Conservation (phyloP, 2,888 invertebrate species). For the Rhamnusium bicolor region DNA sequence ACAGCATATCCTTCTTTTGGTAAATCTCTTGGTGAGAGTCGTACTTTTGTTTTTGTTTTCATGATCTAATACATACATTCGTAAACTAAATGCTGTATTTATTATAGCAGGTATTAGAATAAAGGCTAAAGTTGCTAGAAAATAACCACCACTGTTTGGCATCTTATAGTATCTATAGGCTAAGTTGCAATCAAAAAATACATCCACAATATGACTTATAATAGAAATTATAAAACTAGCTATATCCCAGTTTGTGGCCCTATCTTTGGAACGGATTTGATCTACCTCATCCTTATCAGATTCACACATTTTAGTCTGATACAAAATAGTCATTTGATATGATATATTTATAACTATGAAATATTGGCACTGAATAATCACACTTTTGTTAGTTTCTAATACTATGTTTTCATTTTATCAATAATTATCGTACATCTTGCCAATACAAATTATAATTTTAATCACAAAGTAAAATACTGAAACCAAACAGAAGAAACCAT, state of each 20-base stretch:
- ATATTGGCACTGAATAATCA: slow-evolving; percentile 16
- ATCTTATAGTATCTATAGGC: slow-evolving; percentile 76
- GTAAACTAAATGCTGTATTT: slow-evolving; percentile 81
- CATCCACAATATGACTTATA: slow-evolving; percentile 79
- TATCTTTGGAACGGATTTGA: slow-evolving; percentile 75
- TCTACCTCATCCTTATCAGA: slow-evolving; percentile 75
- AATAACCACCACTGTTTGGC: slow-evolving; percentile 75
- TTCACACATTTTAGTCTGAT: slow-evolving; percentile 64
- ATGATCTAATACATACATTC: slow-evolving; percentile 79
- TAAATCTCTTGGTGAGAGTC: slow-evolving; percentile 75
- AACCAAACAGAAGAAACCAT: background rate
- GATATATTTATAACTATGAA: slow-evolving; percentile 24
- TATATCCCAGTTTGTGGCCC: slow-evolving; percentile 77
- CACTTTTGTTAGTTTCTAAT: slow-evolving; percentile 3
- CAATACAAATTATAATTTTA: background rate
- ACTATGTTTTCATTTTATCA: background rate
- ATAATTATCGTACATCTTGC: background rate
- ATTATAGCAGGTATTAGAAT: slow-evolving; percentile 83
- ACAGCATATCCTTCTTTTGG: slow-evolving; percentile 75
- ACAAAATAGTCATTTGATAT: slow-evolving; percentile 61
- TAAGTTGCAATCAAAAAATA: slow-evolving; percentile 80
- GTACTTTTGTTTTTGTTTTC: slow-evolving; percentile 72
- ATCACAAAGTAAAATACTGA: background rate
- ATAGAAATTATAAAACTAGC: slow-evolving; percentile 79
- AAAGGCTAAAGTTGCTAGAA: slow-evolving; percentile 80